Evolutionary conservation across 2,888 invertebrate species (phyloP), one percentile per base, ranked within the genome.

Genomic region (Mimachlamys varia): DNA sequence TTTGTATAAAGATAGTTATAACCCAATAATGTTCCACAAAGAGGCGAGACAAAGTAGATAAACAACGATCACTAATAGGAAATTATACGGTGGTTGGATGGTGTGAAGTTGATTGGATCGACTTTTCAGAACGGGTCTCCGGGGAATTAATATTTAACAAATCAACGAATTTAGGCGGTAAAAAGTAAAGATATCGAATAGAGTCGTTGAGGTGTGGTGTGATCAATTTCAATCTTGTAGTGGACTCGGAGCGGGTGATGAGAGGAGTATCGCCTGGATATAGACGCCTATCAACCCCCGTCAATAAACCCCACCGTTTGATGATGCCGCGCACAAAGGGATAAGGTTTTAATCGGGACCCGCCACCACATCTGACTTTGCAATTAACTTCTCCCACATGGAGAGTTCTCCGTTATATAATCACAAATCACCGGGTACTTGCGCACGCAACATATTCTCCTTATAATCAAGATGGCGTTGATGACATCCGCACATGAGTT

Each of bases 81-180:
- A 58, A 76, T 76, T 10, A 76, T 76, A 27, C 76, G 27, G 76
- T 76, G 76, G 12, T 22, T 0, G 33, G 27, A 76, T 76, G 33
- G 76, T 76, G 76, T 76, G 27, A 76, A 33, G 10, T 5, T 2
- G 22, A 76, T 76, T 33, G 76, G 76, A 76, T 33, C 12, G 33
- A 22, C 2, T 76, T n/a, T 27, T 76, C 76, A 76, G 76, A 27
- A 33, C 22, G 76, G 10, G 17, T 76, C 76, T 76, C 76, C 27
- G 33, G 76, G 33, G 76, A 33, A 33, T 76, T 76, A 27, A 76
- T 76, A 76, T 76, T 76, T 76, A 76, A 76, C 76, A 76, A 76
- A 76, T 76, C 33, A 76, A 76, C 76, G 76, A 76, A 76, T 76
- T 76, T 76, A 76, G 76, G 76, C 33, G 27, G 76, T 76, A 76